These are phyloP conservation scores for Cephus spinipes DNA, from an alignment of 2,888 invertebrate genomes.

Conservation along the genomic window DNA sequence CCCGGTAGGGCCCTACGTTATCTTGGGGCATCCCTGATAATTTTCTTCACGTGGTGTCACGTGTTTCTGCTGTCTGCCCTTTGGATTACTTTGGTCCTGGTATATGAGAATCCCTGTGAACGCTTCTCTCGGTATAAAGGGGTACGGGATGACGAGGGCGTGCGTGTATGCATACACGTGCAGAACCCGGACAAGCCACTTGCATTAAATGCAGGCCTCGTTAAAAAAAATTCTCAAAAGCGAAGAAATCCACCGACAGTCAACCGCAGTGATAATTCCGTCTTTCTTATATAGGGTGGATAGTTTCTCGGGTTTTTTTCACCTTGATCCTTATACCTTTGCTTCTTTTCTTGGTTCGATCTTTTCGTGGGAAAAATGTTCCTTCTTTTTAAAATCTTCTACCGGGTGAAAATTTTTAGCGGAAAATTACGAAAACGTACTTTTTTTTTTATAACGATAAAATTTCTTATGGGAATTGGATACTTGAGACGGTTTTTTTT, in stretches of 20 bases:
- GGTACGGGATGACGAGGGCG: not conserved
- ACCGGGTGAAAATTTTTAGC: not conserved
- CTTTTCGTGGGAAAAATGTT: not conserved
- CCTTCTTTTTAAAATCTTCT: not conserved
- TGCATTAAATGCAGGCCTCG: constrained; percentile 22
- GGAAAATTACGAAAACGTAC: not conserved
- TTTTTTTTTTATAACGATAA: not conserved
- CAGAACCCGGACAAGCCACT: constrained; percentile 7
- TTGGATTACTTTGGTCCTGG: not conserved
- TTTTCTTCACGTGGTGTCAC: not conserved
- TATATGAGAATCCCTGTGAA: not conserved
- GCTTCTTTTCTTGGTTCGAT: not conserved
- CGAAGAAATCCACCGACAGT: not conserved
- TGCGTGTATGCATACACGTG: constrained; percentile 5
- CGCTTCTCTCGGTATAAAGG: not conserved
- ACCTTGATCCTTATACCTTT: not conserved
- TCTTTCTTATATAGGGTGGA: not conserved
- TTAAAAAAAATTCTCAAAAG: constrained; percentile 23
- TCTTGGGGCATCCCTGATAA: no score
- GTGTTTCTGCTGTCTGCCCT: not conserved
- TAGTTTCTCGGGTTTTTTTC: not conserved
- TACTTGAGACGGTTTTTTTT: not conserved
- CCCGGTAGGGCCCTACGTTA: no score
- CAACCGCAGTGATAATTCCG: not conserved
- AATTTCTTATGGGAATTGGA: not conserved